Evolutionary conservation across 2,113 vertebrate genomes (phyloP).

Genomic region (Symphodus melops): DNA sequence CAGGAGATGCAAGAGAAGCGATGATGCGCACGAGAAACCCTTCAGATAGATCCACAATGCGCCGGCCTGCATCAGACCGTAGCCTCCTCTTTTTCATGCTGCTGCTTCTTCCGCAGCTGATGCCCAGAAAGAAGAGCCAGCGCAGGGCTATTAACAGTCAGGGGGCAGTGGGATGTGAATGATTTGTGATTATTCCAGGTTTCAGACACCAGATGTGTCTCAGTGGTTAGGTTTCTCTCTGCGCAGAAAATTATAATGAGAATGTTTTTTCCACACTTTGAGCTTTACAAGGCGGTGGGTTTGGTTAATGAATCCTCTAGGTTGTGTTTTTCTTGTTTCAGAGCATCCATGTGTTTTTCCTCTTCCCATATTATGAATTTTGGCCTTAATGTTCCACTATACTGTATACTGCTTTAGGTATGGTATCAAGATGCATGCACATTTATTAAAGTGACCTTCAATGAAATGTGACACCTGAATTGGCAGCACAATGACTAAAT

Average conservation of each 20-base stretch:
- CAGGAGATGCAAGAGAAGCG: slow-evolving; percentile 38
- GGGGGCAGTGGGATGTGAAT: slow-evolving; percentile 64
- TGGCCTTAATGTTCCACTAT: slow-evolving; percentile 4
- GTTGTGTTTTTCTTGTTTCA: not conserved
- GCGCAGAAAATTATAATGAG: slow-evolving; percentile 51
- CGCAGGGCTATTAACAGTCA: slow-evolving; percentile 46
- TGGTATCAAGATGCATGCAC: not conserved
- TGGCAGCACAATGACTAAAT: not conserved
- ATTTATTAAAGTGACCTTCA: not conserved
- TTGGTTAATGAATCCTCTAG: slow-evolving; percentile 36
- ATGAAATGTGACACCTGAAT: not conserved
- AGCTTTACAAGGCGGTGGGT: slow-evolving; percentile 20
- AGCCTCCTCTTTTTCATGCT: slow-evolving; percentile 26
- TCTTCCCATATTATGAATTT: slow-evolving; percentile 12
- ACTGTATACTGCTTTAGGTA: not conserved
- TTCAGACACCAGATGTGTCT: slow-evolving; percentile 70
- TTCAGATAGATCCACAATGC: slow-evolving; percentile 51
- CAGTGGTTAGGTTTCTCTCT: slow-evolving; percentile 31
- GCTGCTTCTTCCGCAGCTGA: slow-evolving; percentile 70
- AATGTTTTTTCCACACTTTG: slow-evolving; percentile 12
- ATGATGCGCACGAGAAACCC: slow-evolving; percentile 38
- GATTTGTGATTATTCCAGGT: slow-evolving; percentile 57
- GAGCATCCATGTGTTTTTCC: slow-evolving; percentile 8
- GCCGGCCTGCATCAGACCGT: slow-evolving; percentile 63
- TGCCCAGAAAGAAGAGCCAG: slow-evolving; percentile 41